phyloP scores from a whole-genome alignment of 2,113 vertebrate species.

The Chlorodrepanis virens region DNA sequence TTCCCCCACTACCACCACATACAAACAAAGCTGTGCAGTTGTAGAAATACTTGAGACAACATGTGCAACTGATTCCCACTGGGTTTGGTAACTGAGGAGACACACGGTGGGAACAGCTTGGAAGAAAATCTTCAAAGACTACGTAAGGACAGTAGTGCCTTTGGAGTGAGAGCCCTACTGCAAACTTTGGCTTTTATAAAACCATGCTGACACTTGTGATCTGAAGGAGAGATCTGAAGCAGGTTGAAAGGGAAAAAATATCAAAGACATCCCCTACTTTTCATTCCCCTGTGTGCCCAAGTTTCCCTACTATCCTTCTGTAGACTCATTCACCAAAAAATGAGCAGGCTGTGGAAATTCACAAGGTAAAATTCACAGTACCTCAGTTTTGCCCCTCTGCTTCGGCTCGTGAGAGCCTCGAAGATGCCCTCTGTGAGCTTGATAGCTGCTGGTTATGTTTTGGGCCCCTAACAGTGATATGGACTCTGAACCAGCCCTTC shows the following conservation, averaged over 20 bases:
- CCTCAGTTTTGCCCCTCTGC: neutral
- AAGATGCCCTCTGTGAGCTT: neutral
- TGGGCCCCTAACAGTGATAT: fast-evolving
- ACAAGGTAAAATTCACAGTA: neutral
- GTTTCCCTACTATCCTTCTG: neutral
- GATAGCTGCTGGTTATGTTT: neutral
- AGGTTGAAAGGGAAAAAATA: neutral
- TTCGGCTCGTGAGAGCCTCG: neutral
- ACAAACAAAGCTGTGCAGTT: conserved; percentile 41
- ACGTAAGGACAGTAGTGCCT: neutral
- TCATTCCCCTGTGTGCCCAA: neutral
- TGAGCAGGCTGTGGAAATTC: neutral
- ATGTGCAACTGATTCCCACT: conserved; percentile 2
- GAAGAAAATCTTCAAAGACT: conserved; percentile 12
- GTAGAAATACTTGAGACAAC: conserved; percentile 22
- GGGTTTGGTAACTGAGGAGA: neutral
- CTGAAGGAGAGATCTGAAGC: neutral
- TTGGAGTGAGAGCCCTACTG: neutral
- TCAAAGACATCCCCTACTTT: neutral
- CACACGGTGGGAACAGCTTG: neutral
- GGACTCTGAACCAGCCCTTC: neutral
- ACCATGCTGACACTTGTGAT: neutral
- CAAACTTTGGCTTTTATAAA: neutral
- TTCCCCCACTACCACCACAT: conserved; percentile 15
- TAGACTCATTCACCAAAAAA: neutral